phyloP scores from a whole-genome alignment of 2,888 invertebrate species.

The Cephus runcator region DNA sequence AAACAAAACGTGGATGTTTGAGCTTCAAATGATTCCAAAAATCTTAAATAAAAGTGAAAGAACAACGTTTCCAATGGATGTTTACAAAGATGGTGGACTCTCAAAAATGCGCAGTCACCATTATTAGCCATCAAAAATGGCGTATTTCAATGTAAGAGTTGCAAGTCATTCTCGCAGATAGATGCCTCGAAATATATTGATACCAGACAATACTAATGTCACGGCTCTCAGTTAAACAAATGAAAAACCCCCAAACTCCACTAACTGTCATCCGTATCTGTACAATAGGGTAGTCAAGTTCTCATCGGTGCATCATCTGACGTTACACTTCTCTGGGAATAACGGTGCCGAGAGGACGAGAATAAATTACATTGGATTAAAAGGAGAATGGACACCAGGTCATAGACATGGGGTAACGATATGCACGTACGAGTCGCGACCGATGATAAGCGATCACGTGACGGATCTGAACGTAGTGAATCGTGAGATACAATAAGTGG shows the following conservation, averaged over 20 bases:
- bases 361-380: slow-evolving; percentile 93
- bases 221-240: neutral
- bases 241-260: neutral
- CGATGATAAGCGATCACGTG: slow-evolving; percentile 89
- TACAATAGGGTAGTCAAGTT: slow-evolving; percentile 88
- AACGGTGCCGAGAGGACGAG: slow-evolving; percentile 87
- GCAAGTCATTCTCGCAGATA: neutral
- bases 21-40: neutral
- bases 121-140: neutral
- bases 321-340: slow-evolving; percentile 90
- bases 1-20: neutral
- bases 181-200: neutral
- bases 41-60: neutral
- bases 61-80: neutral
- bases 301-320: slow-evolving; percentile 87
- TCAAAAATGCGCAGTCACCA: neutral
- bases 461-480: slow-evolving; percentile 65
- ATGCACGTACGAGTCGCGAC: slow-evolving; percentile 88
- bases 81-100: neutral
- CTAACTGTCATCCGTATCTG: slow-evolving; percentile 13
- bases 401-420: slow-evolving; percentile 91
- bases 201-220: neutral
- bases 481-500: neutral
- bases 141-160: neutral
- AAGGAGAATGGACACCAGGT: slow-evolving; percentile 89